phyloP scores from a whole-genome alignment of 92 coral and sea anemone genomes.

The Virgularia gustaviana region DNA sequence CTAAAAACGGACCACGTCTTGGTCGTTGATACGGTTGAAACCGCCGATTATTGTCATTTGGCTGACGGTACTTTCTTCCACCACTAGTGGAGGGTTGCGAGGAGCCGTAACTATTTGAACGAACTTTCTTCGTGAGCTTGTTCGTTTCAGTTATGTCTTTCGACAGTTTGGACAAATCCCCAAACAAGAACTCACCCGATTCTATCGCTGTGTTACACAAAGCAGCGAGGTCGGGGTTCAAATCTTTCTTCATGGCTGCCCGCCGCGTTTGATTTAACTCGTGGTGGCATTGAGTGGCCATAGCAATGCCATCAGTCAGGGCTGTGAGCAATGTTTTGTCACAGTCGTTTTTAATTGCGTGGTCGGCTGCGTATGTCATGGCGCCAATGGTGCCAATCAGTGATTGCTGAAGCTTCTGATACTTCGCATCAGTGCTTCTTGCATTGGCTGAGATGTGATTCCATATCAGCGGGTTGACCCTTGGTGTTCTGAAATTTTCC shows the following conservation, averaged over 20 bases:
- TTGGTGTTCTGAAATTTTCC: conserved; percentile 36
- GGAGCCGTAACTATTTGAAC: conserved; percentile 14
- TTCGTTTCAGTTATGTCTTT: conserved; percentile 35
- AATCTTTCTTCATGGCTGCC: conserved; percentile 46
- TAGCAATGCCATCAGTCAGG: conserved; percentile 54
- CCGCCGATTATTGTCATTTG: neutral
- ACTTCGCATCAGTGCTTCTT: conserved; percentile 49
- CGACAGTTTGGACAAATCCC: conserved; percentile 38
- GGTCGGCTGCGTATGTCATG: neutral
- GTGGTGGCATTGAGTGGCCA: conserved; percentile 50
- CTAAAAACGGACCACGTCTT: neutral
- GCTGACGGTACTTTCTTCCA: too few species aligned
- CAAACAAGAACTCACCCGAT: conserved; percentile 38
- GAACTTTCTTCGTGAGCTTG: conserved; percentile 43
- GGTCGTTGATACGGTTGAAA: conserved; percentile 9
- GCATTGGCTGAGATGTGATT: conserved; percentile 42
- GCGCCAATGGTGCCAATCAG: conserved; percentile 10
- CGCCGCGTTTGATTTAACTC: conserved; percentile 37
- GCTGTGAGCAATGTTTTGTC: conserved; percentile 5
- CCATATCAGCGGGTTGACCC: conserved; percentile 58
- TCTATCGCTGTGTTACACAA: conserved; percentile 37
- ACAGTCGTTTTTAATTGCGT: conserved; percentile 5
- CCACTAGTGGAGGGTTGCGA: neutral
- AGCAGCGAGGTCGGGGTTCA: conserved; percentile 42
- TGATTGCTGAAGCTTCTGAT: neutral